Base-by-base conservation (phyloP, 2,797 vertebrate species). In the Vireo griseus region DNA sequence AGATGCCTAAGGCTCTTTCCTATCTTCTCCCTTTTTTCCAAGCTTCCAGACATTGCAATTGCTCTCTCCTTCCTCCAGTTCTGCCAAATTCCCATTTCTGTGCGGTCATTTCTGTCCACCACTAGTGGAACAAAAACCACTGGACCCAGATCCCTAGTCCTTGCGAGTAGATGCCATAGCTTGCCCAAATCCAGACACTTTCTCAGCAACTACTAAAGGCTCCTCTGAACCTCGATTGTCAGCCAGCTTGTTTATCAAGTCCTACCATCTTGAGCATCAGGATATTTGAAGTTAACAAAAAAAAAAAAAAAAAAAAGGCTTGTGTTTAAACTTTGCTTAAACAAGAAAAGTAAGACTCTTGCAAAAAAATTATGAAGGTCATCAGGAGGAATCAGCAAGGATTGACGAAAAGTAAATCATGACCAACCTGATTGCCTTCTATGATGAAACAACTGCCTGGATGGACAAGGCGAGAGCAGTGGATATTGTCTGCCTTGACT, bases 241-340 rank as follows among this genome's bases (percentile, higher is more conserved):
- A 68, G 33, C 18, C 28, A 72, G 16, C 19, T 62, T 50, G 13
- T 26, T 24, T 22, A n/a, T n/a, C 18, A 80, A 79, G 33, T 37
- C 6, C 11, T 33, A 83, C 28, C 9, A 24, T 33, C 61, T 28
- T 40, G 5, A 71, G 9, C 3, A 73, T 5, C 5, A 52, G 10
- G 5, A 59, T 52, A 22, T 31, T 47, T 40, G 25, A 59, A 18
- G 16, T 28, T 28, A 50, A 29, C 26, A 28, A 14, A 11, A 7
- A 33, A n/a, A 47, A 15, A 4, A 8, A 18, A 18, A 1, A 19
- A 62, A 48, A 5, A 2, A n/a, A n/a, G n/a, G 3, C 45, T 62
- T 35, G 10, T 5, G 16, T 51, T 47, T 62, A 62, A 81, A 13
- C 4, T 77, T 65, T 78, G 12, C 5, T 65, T 9, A 20, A 21